A percentile compares a stretch with the other conserved stretches of the same genome.
phyloP scores from a whole-genome alignment of 2,113 vertebrate species.

The Dascyllus trimaculatus region DNA sequence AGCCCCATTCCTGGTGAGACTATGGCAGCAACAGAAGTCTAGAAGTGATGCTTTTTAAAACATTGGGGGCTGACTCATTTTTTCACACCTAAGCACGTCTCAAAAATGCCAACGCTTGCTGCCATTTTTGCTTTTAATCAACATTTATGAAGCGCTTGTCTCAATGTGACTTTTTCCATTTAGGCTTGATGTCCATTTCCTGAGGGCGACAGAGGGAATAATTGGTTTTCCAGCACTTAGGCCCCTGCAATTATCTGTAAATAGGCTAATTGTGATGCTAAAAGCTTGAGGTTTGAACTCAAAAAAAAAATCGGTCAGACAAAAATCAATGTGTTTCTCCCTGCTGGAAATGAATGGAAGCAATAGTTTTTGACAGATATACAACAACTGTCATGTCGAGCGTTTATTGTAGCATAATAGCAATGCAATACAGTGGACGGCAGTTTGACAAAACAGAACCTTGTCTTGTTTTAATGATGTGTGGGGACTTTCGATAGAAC shows the following conservation, averaged over 20 bases:
- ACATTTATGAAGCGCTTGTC: conserved; percentile 47
- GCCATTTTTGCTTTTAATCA: conserved; percentile 47
- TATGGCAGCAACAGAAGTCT: conserved; percentile 4
- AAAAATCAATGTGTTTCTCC: conserved; percentile 29
- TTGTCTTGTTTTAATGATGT: not conserved
- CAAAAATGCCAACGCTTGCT: conserved; percentile 4
- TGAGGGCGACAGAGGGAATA: conserved; percentile 13
- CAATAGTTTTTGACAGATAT: not conserved
- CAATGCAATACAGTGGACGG: no score
- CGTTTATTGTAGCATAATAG: no score
- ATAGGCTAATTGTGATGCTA: conserved; percentile 34
- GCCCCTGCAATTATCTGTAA: conserved; percentile 15
- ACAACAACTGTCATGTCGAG: no score
- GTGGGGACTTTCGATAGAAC: no score
- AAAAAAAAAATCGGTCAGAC: conserved; percentile 22
- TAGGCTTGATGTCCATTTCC: conserved; percentile 52
- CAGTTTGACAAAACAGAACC: not conserved
- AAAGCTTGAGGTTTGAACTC: conserved; percentile 11
- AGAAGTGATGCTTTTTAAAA: conserved; percentile 23
- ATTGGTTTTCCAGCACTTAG: conserved; percentile 46
- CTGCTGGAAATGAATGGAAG: not conserved
- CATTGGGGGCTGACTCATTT: conserved; percentile 38
- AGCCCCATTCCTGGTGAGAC: conserved; percentile 27
- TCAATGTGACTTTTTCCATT: conserved; percentile 35
- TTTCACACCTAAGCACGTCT: conserved; percentile 57